phyloP scores from a whole-genome alignment of 92 coral and sea anemone species.

The Parazoanthus swiftii region DNA sequence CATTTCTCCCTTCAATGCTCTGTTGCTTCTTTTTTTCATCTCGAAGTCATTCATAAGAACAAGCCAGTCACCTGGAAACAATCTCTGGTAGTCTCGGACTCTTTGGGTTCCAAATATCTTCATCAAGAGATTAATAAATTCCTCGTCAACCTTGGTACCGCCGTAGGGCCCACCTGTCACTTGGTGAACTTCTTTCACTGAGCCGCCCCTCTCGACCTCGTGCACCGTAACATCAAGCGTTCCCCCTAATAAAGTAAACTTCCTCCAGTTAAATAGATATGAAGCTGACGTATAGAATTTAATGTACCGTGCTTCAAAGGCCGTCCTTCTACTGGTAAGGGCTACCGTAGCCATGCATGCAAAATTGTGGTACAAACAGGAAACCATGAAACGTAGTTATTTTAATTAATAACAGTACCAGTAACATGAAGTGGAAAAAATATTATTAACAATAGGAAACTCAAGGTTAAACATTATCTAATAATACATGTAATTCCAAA shows the following conservation, averaged over 20 bases:
- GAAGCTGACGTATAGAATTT: too few relatives aligned
- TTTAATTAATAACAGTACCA: too few relatives aligned
- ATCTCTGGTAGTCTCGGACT: not conserved
- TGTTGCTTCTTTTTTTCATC: slow-evolving; percentile 16
- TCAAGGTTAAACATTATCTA: too few relatives aligned
- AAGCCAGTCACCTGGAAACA: slow-evolving; percentile 27
- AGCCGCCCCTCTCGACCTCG: not conserved
- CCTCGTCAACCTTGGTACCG: slow-evolving; percentile 11
- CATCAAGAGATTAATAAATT: slow-evolving; percentile 6
- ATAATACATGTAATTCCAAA: too few relatives aligned
- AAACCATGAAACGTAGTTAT: too few relatives aligned
- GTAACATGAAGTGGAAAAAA: too few relatives aligned
- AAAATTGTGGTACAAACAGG: too few relatives aligned
- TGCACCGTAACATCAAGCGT: slow-evolving; percentile 20
- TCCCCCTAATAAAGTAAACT: not conserved
- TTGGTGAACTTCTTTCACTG: not conserved
- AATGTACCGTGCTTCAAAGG: too few relatives aligned
- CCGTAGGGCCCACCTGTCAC: slow-evolving; percentile 11
- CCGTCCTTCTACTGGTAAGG: too few relatives aligned
- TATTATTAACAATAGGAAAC: too few relatives aligned
- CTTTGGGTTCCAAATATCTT: not conserved
- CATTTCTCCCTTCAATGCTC: not conserved
- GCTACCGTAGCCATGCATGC: too few relatives aligned
- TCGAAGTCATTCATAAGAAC: slow-evolving; percentile 24
- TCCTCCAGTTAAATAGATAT: not conserved